A percentile compares a stretch with the other conserved stretches of the same genome.
These are phyloP conservation scores for Protophormia terraenovae DNA, from an alignment of 2,888 invertebrate genomes.

Conservation along the genomic window DNA sequence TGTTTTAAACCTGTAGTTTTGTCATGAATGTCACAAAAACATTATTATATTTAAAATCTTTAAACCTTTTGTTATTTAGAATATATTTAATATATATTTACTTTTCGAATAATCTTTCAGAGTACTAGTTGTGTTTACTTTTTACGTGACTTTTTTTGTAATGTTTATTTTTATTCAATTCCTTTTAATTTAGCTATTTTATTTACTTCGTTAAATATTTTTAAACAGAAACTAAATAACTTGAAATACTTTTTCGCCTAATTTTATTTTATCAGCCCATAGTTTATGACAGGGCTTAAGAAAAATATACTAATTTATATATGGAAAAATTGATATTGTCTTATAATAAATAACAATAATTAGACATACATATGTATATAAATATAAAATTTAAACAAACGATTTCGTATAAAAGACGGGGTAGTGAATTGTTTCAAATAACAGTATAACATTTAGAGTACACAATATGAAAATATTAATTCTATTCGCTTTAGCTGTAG, in stretches of 20 bases:
- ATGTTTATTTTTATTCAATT: no score
- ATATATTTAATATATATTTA: no score
- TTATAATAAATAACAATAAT: not conserved
- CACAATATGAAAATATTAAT: conserved; percentile 74
- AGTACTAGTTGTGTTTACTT: no score
- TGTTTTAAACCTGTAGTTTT: no score
- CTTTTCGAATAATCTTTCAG: no score
- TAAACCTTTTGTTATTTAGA: no score
- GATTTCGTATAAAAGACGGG: conserved; percentile 68
- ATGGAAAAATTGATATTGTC: not conserved
- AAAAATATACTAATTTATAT: not conserved
- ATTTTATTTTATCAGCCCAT: not conserved
- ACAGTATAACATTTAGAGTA: conserved; percentile 34
- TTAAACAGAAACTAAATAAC: no score
- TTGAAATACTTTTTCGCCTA: not conserved
- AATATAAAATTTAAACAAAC: not conserved
- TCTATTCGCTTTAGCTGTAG: conserved; percentile 72
- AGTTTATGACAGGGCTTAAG: not conserved
- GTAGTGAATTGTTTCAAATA: not conserved
- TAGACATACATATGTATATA: not conserved
- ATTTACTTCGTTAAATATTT: no score
- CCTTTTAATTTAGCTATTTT: no score
- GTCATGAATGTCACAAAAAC: no score
- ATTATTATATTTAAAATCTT: no score
- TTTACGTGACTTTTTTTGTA: no score